phyloP scores from a whole-genome alignment of 2,797 vertebrate species.

The Sebastiscus albofasciatus region DNA sequence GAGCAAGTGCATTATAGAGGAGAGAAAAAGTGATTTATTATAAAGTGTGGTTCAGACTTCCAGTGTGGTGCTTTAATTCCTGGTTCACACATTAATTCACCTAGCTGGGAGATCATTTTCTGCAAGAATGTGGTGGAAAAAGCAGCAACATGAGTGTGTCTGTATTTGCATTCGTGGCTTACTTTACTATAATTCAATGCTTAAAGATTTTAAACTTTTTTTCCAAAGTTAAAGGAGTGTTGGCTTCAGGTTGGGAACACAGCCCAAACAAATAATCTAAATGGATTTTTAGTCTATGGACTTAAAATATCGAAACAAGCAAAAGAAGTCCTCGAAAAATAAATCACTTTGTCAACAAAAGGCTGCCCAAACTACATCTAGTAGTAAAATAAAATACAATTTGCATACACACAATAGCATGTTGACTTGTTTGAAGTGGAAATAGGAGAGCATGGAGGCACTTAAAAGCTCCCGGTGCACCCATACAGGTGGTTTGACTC shows the following conservation, averaged over 20 bases:
- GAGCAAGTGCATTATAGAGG: not conserved
- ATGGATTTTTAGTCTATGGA: not conserved
- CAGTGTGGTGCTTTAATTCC: not conserved
- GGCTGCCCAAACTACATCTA: not conserved
- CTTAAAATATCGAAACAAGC: not conserved
- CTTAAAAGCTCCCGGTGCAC: not conserved
- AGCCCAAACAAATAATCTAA: not conserved
- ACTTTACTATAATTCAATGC: not conserved
- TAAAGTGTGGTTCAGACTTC: not conserved
- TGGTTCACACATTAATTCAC: not conserved
- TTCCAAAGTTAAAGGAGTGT: not conserved
- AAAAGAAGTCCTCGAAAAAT: fast-evolving
- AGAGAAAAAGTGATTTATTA: not conserved
- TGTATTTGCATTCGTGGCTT: not conserved
- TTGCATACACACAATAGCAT: not conserved
- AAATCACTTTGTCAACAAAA: not conserved
- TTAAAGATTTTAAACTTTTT: not conserved
- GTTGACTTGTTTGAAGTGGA: not conserved
- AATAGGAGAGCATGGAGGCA: not conserved
- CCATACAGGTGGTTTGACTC: not conserved
- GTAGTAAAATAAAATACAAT: not conserved
- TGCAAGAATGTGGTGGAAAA: not conserved
- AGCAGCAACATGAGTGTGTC: not conserved
- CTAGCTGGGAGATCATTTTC: not conserved
- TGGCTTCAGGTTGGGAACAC: not conserved